Percentiles rank a stretch among this genome's conserved stretches.
Conservation (phyloP, 2,797 vertebrate genomes). For the Pteronotus mesoamericanus region DNA sequence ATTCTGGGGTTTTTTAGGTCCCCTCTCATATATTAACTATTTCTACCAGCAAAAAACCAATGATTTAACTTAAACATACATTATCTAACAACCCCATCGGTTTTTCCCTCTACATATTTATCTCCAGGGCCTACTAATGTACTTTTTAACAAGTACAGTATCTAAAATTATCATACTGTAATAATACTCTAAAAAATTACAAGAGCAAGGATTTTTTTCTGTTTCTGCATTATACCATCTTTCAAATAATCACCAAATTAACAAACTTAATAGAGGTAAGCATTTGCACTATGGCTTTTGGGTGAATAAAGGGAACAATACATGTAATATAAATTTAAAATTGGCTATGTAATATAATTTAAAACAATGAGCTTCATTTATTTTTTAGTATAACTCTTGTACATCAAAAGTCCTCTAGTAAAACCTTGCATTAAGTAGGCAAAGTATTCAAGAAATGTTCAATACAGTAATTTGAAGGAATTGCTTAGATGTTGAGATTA, state of each 20-base stretch:
- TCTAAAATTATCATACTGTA: not conserved
- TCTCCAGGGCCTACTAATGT: not conserved
- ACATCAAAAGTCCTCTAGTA: not conserved
- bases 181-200: not conserved
- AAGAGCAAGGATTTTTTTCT: not conserved
- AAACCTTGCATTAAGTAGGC: not conserved
- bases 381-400: not conserved
- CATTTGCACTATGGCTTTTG: not conserved
- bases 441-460: constrained; percentile 15
- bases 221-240: not conserved
- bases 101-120: not conserved
- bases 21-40: not conserved
- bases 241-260: not conserved
- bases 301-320: not conserved
- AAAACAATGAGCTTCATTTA: not conserved
- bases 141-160: not conserved
- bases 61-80: not conserved
- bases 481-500: constrained; percentile 13
- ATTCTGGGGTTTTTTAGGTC: too few relatives aligned
- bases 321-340: not conserved
- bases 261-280: not conserved
- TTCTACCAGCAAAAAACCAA: not conserved
- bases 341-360: not conserved
- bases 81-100: not conserved
- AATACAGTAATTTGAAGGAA: constrained; percentile 10